Conservation (phyloP, 2,888 invertebrate genomes). For the Papilio protenor region DNA sequence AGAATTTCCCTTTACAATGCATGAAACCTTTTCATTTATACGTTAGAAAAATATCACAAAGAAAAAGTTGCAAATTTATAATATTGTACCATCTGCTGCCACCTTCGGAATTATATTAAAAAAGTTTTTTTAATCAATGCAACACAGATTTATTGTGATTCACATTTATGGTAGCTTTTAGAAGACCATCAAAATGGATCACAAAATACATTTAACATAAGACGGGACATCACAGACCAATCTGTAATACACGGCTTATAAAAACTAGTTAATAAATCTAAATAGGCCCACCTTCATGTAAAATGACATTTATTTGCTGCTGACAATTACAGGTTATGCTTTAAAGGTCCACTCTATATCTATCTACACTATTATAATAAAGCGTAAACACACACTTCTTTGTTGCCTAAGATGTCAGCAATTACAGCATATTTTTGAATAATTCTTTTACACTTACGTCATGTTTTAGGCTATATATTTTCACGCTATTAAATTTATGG, state of each 20-base stretch:
- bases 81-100: slow-evolving; percentile 16
- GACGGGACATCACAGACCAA: neutral
- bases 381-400: no score
- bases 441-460: no score
- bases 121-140: slow-evolving; percentile 4
- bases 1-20: slow-evolving; percentile 20
- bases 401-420: no score
- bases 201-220: neutral
- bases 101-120: slow-evolving; percentile 20
- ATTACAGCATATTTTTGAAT: no score
- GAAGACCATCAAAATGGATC: neutral
- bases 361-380: no score
- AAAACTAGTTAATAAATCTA: neutral
- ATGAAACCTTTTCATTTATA: slow-evolving; percentile 13
- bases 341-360: no score
- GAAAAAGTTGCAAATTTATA: slow-evolving; percentile 8
- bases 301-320: neutral
- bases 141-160: neutral
- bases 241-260: neutral
- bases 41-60: slow-evolving; percentile 14
- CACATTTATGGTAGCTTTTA: neutral
- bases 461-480: no score
- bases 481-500: no score
- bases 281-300: neutral
- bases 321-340: neutral